Evolutionary conservation across 2,888 invertebrate genomes (phyloP), one percentile per base, ranked within the genome.

Genomic region (Syrphus vitripennis): DNA sequence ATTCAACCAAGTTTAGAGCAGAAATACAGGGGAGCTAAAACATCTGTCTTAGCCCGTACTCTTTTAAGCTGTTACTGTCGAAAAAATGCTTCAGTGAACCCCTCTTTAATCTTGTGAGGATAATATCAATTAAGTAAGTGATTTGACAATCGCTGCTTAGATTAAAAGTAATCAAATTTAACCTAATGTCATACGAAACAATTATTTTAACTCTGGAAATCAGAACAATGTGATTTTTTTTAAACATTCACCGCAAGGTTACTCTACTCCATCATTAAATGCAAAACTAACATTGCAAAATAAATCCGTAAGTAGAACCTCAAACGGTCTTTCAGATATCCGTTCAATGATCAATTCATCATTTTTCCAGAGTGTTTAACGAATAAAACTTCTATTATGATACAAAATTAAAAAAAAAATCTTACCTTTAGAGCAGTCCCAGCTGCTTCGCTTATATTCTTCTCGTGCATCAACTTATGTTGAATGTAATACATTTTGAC

Each of bases 401-500:
- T 14, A 1, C 0, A 50, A 14, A 14, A 24, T 24, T n/a, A 3
- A 2, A 5, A 0, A 26, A n/a, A 50, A 26, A 10, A 1, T 7
- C n/a, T 71, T 59, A 89, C 89, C 78, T 89, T 89, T 3, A 71
- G 57, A 50, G 53, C 77, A 74, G 79, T 53, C 7, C 76, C 89
- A 50, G 82, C 29, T 45, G 78, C 84, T 55, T 89, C 87, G 67
- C 80, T 57, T 72, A 65, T 79, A 88, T 90, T 59, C 83, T 89
- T 90, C 83, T 92, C 91, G 83, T 94, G 95, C 80, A 94, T 93
- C 70, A 93, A 91, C 87, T 94, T 93, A 89, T 95, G 95, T 90
- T 95, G 94, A 82, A 94, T 91, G 89, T 94, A 95, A 89, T 95
- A 95, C 89, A 94, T 94, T 90, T 95, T 95, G 53, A 95, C 94